Percentiles rank a stretch among this genome's conserved stretches.
Conservation (phyloP, 2,888 invertebrate genomes). For the Standfussiana lucernea region DNA sequence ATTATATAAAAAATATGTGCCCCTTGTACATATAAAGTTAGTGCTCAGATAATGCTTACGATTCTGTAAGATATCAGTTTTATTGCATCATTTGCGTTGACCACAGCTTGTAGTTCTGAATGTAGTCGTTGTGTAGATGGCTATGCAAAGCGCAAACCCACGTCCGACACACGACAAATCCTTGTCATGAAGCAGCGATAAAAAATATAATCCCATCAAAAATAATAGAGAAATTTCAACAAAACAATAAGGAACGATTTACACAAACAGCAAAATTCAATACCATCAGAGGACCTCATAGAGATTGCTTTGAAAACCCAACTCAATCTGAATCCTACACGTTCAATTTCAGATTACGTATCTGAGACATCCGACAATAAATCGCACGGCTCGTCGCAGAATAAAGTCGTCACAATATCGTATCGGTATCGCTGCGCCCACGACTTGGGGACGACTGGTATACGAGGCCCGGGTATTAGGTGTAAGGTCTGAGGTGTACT, state of each 20-base stretch:
- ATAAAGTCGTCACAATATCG: conserved; percentile 87
- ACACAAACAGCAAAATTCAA: conserved; percentile 28
- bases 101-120: background rate
- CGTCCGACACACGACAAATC: background rate
- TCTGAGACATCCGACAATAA: conserved; percentile 73
- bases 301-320: conserved; percentile 58
- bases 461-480: conserved; percentile 61
- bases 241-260: conserved; percentile 36
- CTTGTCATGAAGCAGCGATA: background rate
- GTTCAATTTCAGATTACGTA: conserved; percentile 69
- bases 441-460: conserved; percentile 71
- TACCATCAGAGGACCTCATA: conserved; percentile 29
- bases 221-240: background rate
- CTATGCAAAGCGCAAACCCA: conserved; percentile 8
- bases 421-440: conserved; percentile 78
- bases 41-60: too few relatives aligned
- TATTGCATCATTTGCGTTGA: background rate
- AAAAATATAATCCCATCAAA: background rate
- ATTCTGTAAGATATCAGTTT: conserved; percentile 10
- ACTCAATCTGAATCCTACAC: conserved; percentile 60
- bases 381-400: conserved; percentile 78
- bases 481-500: conserved; percentile 32
- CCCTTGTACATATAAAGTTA: too few relatives aligned
- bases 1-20: too few relatives aligned
- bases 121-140: background rate